Evolutionary conservation across 1,140 invertebrate genomes (phyloP).

Genomic region (Lysiphlebus fabarum): DNA sequence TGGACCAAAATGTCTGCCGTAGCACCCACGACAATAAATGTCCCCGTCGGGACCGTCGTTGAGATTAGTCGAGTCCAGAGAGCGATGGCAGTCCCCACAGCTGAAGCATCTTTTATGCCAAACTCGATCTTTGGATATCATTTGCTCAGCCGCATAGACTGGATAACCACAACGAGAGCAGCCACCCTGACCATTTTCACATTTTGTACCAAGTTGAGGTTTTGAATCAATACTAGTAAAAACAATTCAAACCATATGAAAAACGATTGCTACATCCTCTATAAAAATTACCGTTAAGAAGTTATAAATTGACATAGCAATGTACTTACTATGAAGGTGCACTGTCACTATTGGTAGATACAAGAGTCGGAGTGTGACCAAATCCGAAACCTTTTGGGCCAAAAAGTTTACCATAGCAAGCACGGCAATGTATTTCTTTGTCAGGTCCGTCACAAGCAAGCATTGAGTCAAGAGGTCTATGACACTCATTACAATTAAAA

Average conservation of each 20-base stretch:
- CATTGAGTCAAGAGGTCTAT: constrained; percentile 90
- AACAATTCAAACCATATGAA: no score
- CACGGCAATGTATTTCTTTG: constrained; percentile 82
- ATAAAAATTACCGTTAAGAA: no score
- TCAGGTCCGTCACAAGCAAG: constrained; percentile 85
- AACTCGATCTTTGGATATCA: constrained; percentile 87
- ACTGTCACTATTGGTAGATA: constrained; percentile 71
- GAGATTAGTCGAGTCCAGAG: constrained; percentile 90
- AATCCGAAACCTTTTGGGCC: constrained; percentile 89
- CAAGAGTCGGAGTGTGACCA: constrained; percentile 79
- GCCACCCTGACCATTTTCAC: constrained; percentile 65
- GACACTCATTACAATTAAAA: constrained; percentile 89
- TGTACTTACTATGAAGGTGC: constrained; percentile 67
- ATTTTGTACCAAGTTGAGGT: constrained; percentile 58
- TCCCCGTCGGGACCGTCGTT: constrained; percentile 90
- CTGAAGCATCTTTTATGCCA: constrained; percentile 96
- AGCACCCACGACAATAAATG: constrained; percentile 93
- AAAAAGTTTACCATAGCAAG: constrained; percentile 86
- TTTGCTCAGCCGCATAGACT: constrained; percentile 90
- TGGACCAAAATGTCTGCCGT: constrained; percentile 88
- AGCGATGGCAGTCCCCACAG: constrained; percentile 88
- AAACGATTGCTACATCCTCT: no score
- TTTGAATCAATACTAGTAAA: constrained; percentile 54
- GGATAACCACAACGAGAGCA: constrained; percentile 83
- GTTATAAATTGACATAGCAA: no score